Evolutionary conservation across 2,888 invertebrate genomes (phyloP).

Genomic region (Apoda limacodes): DNA sequence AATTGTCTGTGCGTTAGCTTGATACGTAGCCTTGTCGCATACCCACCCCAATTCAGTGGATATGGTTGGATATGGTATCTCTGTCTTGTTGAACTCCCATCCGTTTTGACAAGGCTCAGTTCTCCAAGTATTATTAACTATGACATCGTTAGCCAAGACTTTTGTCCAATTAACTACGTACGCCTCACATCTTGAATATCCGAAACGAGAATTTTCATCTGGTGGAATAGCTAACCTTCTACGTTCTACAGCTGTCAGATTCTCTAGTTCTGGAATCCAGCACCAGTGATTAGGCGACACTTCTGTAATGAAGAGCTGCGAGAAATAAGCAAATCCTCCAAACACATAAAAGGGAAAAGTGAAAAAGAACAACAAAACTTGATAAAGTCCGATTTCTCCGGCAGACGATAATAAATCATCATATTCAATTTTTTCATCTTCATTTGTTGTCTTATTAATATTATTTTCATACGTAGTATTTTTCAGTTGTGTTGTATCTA

Average conservation of each 20-base stretch:
- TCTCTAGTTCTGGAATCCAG: constrained; percentile 39
- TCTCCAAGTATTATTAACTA: constrained; percentile 29
- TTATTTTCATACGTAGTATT: no score
- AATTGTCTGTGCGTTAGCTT: constrained; percentile 43
- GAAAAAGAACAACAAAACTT: constrained; percentile 17
- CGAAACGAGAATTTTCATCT: constrained; percentile 28
- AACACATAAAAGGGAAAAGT: constrained; percentile 41
- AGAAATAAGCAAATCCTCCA: constrained; percentile 36
- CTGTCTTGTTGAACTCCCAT: constrained; percentile 47
- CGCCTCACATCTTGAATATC: constrained; percentile 38
- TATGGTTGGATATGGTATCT: constrained; percentile 47
- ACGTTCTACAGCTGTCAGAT: constrained; percentile 33
- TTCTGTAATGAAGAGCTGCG: constrained; percentile 44
- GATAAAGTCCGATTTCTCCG: constrained; percentile 44
- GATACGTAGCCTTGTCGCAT: constrained; percentile 40
- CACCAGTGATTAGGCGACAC: constrained; percentile 45
- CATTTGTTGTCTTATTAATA: neutral
- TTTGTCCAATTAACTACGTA: constrained; percentile 43
- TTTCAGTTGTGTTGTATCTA: no score
- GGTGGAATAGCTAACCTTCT: constrained; percentile 34
- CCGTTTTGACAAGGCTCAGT: constrained; percentile 33
- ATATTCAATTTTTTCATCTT: neutral
- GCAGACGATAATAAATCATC: constrained; percentile 29
- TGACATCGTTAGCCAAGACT: constrained; percentile 25
- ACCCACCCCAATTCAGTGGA: constrained; percentile 47